A percentile compares a stretch with the other conserved stretches of the same genome.
Evolutionary conservation across 1,140 invertebrate species (phyloP).

Genomic region (Drosophila nannoptera): DNA sequence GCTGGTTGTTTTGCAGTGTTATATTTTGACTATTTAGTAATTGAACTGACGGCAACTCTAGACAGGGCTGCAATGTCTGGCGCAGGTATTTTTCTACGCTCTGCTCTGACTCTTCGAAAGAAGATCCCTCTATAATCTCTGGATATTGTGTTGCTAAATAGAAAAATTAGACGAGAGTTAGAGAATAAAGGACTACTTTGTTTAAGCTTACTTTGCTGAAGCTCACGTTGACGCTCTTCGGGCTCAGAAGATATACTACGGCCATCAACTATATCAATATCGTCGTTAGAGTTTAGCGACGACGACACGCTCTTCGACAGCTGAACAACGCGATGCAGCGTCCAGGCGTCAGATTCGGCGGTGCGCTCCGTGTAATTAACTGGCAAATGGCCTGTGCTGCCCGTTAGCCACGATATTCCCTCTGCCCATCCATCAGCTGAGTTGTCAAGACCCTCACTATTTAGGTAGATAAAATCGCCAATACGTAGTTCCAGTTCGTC

Average conservation of each 20-base stretch:
- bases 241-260: slow-evolving; percentile 75
- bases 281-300: slow-evolving; percentile 79
- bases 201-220: slow-evolving; percentile 44
- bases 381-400: slow-evolving; percentile 87
- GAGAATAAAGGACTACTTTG: neutral
- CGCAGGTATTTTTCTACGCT: slow-evolving; percentile 75
- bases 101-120: slow-evolving; percentile 74
- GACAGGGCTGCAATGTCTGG: slow-evolving; percentile 68
- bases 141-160: slow-evolving; percentile 50
- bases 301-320: slow-evolving; percentile 80
- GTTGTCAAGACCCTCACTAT: slow-evolving; percentile 84
- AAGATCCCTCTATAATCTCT: slow-evolving; percentile 69
- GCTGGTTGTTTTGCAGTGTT: slow-evolving; percentile 56
- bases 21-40: slow-evolving; percentile 53
- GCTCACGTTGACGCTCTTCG: slow-evolving; percentile 61
- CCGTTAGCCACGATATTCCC: slow-evolving; percentile 93
- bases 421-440: slow-evolving; percentile 92
- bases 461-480: slow-evolving; percentile 92
- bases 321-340: slow-evolving; percentile 86
- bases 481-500: slow-evolving; percentile 92
- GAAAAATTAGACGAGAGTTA: neutral
- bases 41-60: slow-evolving; percentile 67
- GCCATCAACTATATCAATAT: slow-evolving; percentile 80
- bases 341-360: slow-evolving; percentile 94
- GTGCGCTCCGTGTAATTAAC: slow-evolving; percentile 89